Percentiles rank a stretch among this genome's conserved stretches.
phyloP scores from a whole-genome alignment of 2,888 invertebrate genomes.

The Cheiracanthium punctorium region DNA sequence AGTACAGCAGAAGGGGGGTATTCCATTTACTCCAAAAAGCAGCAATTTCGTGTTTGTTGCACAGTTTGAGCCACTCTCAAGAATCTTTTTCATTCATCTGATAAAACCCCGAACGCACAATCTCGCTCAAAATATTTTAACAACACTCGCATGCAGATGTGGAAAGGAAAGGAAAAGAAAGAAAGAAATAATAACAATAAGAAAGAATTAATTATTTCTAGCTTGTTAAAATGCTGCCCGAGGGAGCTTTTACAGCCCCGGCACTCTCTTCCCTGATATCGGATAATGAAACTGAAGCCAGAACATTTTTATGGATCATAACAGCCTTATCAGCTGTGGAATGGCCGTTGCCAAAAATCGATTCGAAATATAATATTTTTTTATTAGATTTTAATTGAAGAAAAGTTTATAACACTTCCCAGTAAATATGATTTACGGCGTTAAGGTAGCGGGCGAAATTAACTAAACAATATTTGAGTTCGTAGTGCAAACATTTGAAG shows the following conservation, averaged over 20 bases:
- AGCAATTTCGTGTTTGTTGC: too few relatives aligned
- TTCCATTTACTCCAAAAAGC: too few relatives aligned
- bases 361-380: neutral
- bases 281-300: neutral
- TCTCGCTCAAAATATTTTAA: neutral
- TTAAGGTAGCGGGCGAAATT: neutral
- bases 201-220: neutral
- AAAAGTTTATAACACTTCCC: neutral
- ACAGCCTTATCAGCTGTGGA: neutral
- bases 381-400: neutral
- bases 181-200: too few relatives aligned
- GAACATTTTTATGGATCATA: conserved; percentile 5
- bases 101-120: neutral
- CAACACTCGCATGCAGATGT: neutral
- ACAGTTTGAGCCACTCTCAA: too few relatives aligned
- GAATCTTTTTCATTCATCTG: neutral
- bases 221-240: neutral
- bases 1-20: too few relatives aligned
- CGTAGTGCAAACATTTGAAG: neutral
- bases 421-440: neutral
- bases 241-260: neutral
- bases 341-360: neutral
- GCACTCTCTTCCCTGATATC: neutral
- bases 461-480: neutral
- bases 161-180: neutral